phyloP scores from a whole-genome alignment of 2,888 invertebrate species.

The Tenthredo distinguenda region DNA sequence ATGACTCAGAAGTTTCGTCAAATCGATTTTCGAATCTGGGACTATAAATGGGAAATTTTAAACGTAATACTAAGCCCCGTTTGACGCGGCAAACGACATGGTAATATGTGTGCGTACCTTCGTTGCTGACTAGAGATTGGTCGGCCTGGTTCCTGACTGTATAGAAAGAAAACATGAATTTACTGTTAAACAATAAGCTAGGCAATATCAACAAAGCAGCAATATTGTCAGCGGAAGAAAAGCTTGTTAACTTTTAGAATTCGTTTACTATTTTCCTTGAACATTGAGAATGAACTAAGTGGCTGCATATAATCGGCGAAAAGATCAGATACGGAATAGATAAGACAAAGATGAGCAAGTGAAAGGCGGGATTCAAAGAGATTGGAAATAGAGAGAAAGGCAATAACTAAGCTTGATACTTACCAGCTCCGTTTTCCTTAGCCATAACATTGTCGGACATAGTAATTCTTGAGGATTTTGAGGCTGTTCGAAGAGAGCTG shows the following conservation, averaged over 20 bases:
- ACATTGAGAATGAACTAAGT: neutral
- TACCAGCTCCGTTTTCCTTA: conserved; percentile 87
- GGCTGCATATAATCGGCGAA: neutral
- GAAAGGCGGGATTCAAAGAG: neutral
- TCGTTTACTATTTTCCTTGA: neutral
- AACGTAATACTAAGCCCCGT: neutral
- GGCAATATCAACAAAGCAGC: neutral
- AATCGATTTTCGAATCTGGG: neutral
- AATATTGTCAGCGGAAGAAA: neutral
- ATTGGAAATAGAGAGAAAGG: neutral
- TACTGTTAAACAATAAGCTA: neutral
- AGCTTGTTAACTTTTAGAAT: no score
- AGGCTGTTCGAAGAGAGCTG: conserved; percentile 96
- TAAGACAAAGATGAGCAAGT: neutral
- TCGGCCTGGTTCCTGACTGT: conserved; percentile 80
- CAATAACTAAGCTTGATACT: conserved; percentile 66
- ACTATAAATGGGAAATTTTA: neutral
- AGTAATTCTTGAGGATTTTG: conserved; percentile 94
- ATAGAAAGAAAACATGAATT: conserved; percentile 69
- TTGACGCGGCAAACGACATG: neutral
- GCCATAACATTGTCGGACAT: conserved; percentile 90
- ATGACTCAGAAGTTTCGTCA: neutral
- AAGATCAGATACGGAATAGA: neutral
- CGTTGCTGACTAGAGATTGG: conserved; percentile 80
- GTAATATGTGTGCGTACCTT: conserved; percentile 79